Percentiles rank a stretch among this genome's conserved stretches.
Conservation (phyloP, 2,888 invertebrate genomes). For the Ametastegia equiseti region DNA sequence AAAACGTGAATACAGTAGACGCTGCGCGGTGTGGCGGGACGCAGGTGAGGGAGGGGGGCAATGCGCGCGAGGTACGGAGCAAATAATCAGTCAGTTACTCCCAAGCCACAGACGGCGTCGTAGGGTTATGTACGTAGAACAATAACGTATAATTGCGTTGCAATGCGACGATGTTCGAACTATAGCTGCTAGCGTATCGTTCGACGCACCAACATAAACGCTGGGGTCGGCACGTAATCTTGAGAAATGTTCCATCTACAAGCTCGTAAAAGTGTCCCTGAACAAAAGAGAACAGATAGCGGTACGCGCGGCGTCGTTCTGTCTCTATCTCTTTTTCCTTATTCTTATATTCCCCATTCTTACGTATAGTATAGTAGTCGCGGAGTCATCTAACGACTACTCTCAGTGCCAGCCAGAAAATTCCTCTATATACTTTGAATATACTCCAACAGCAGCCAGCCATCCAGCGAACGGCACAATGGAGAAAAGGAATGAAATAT, state of each 20-base stretch:
- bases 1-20: neutral
- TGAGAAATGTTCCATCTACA: neutral
- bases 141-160: neutral
- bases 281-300: neutral
- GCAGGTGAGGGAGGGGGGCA: neutral
- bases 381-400: neutral
- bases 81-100: constrained; percentile 2
- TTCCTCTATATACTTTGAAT: constrained; percentile 1
- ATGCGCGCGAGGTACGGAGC: neutral
- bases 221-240: neutral
- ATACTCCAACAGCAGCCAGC: neutral
- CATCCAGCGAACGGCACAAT: neutral
- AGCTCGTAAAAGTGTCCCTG: neutral
- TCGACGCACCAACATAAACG: neutral
- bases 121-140: neutral
- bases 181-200: neutral
- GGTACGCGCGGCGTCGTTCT: neutral
- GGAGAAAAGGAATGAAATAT: neutral
- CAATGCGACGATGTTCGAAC: neutral
- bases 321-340: neutral
- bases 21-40: neutral
- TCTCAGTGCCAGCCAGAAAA: constrained; percentile 1
- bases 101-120: neutral
- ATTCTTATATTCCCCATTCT: too few relatives aligned
- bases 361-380: too few relatives aligned